These are phyloP conservation scores for Dascillus cervinus DNA, from an alignment of 2,888 invertebrate genomes.

Conservation along the genomic window DNA sequence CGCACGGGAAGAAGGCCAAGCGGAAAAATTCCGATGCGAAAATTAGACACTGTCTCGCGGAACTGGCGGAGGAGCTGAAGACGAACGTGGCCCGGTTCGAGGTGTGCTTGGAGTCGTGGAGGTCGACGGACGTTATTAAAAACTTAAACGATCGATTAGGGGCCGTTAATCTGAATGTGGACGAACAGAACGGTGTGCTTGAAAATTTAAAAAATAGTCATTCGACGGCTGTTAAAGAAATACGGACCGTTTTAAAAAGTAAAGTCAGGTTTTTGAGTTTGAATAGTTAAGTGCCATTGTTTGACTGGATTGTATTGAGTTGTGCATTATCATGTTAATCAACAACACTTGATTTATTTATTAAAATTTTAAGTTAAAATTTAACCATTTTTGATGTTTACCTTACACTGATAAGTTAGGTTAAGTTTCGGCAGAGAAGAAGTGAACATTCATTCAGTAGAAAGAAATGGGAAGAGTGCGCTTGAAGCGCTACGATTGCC, in stretches of 20 bases:
- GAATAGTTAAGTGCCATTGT: constrained; percentile 1
- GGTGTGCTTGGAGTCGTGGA: constrained; percentile 43
- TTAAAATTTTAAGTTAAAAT: too few relatives aligned
- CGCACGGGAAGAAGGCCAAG: constrained; percentile 50
- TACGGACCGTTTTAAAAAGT: constrained; percentile 47
- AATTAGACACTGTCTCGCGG: constrained; percentile 39
- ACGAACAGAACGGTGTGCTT: constrained; percentile 42
- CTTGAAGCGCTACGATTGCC: too few relatives aligned
- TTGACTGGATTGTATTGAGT: too few relatives aligned
- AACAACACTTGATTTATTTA: too few relatives aligned
- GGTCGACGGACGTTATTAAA: constrained; percentile 32
- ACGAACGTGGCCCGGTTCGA: constrained; percentile 39
- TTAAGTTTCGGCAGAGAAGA: too few relatives aligned
- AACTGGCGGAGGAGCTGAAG: constrained; percentile 25
- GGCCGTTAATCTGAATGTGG: constrained; percentile 37
- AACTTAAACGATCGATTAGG: constrained; percentile 41
- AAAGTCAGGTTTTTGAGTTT: constrained; percentile 32
- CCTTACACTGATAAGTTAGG: too few relatives aligned
- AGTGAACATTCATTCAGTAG: too few relatives aligned
- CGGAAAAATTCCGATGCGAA: constrained; percentile 48
- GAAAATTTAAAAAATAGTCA: constrained; percentile 46
- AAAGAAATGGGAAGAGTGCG: too few relatives aligned
- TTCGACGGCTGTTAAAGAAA: constrained; percentile 45
- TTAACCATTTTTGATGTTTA: too few relatives aligned
- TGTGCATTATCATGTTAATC: too few relatives aligned